These are phyloP conservation scores for Nomada fucata DNA, from an alignment of 2,888 invertebrate species.

Conservation along the genomic window DNA sequence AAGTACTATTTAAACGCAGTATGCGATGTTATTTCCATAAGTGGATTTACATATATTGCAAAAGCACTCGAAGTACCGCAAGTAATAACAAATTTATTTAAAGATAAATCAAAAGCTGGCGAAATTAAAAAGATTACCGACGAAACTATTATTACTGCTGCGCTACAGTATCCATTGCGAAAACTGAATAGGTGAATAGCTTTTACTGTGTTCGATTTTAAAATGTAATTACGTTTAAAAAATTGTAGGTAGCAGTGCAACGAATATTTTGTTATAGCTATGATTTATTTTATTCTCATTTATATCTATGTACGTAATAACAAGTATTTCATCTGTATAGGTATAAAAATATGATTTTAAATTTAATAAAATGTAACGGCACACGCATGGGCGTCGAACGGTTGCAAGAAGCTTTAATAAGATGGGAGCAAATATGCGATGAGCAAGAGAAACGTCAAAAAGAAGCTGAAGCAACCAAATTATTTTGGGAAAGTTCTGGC, in stretches of 20 bases:
- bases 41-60: constrained; percentile 89
- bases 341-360: constrained; percentile 87
- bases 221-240: neutral
- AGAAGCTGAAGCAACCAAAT: constrained; percentile 89
- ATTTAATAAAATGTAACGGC: constrained; percentile 84
- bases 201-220: neutral
- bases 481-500: constrained; percentile 90
- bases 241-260: neutral
- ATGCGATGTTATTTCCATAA: constrained; percentile 90
- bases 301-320: constrained; percentile 13
- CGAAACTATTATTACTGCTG: constrained; percentile 87
- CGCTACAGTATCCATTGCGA: constrained; percentile 87
- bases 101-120: constrained; percentile 86
- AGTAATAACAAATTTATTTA: constrained; percentile 86
- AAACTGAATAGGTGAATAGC: constrained; percentile 84
- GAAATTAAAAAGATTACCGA: constrained; percentile 86
- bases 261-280: neutral
- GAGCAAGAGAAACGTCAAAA: constrained; percentile 87
- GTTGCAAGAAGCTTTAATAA: constrained; percentile 86
- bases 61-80: constrained; percentile 87
- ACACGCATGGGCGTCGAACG: constrained; percentile 85
- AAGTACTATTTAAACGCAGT: constrained; percentile 89
- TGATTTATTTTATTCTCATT: neutral
- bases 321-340: constrained; percentile 75
- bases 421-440: constrained; percentile 87